A percentile compares a stretch with the other conserved stretches of the same genome.
Conservation (phyloP, 2,113 vertebrate species). For the Ceuthmochares aereus region DNA sequence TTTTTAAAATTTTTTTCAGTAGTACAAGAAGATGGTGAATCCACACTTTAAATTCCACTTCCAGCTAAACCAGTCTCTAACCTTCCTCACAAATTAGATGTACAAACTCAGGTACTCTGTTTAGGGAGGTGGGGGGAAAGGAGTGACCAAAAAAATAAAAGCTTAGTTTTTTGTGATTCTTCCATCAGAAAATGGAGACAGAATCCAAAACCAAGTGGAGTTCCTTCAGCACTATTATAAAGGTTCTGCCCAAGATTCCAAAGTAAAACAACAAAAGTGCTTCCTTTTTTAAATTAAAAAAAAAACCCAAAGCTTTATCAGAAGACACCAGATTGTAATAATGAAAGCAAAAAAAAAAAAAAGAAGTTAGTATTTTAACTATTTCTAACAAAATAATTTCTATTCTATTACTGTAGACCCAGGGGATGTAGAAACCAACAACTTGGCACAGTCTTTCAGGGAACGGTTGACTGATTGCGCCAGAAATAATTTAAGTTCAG, state of each 20-base stretch:
- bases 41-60: conserved; percentile 65
- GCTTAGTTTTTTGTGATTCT: not conserved
- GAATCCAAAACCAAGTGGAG: not conserved
- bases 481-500: not conserved
- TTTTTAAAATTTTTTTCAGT: not conserved
- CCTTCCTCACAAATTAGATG: not conserved
- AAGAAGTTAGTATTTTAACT: not conserved
- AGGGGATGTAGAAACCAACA: not conserved
- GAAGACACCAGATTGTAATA: not conserved
- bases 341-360: not conserved
- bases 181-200: not conserved
- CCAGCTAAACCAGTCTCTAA: conserved; percentile 4
- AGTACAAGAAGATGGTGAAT: conserved; percentile 15
- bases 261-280: not conserved
- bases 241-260: not conserved
- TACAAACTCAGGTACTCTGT: not conserved
- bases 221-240: not conserved
- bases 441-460: not conserved
- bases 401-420: not conserved
- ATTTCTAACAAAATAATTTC: not conserved
- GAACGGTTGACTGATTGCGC: not conserved
- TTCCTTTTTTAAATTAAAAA: not conserved
- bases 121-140: not conserved
- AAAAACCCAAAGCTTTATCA: not conserved
- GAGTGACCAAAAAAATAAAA: not conserved